Evolutionary conservation across 1,140 invertebrate genomes (phyloP), one percentile per base, ranked within the genome.

Genomic region (Pachypsylla venusta): DNA sequence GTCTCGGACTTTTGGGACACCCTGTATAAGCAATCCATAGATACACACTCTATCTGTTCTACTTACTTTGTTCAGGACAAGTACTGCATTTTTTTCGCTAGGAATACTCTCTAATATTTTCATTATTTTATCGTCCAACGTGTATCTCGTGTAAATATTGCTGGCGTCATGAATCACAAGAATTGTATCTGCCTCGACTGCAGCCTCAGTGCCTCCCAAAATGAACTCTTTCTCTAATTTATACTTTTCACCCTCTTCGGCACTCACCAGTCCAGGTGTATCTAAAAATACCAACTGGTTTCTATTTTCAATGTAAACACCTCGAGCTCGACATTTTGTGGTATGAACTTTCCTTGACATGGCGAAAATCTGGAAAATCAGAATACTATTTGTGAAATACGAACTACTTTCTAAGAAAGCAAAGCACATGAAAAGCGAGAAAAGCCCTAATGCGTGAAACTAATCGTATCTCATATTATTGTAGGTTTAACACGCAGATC

Each of bases 261-360:
- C 69, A 28, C 77, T 78, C 1, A 89, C 80, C 53, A 92, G 65
- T 25, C 89, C 90, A 25, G 89, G 90, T 3, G 89, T 93, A 67
- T 93, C 90, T 13, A 91, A 73, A 69, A 93, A 89, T 53, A 95
- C 78, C 25, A 98, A 75, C 74, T 98, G 93, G 5, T 84, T 85
- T 62, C 87, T 74, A 14, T 78, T 79, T 60, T 81, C 71, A 53
- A 78, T 84, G 66, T 79, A 80, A 59, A 94, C 79, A 14, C 84
- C 88, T 66, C 79, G 76, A 1, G 81, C 77, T 62, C 83, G 80
- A 54, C 76, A 75, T 61, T 82, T 77, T 1, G 93, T 98, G 13
- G 93, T 96, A 66, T 98, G 92, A 16, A 90, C 83, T 75, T 93
- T 94, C 24, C 76, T 80, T 0, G 93, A 96, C 12, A 85, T 80